A percentile compares a stretch with the other conserved stretches of the same genome.
phyloP scores from a whole-genome alignment of 2,113 vertebrate genomes.

The Myotis brandtii region DNA sequence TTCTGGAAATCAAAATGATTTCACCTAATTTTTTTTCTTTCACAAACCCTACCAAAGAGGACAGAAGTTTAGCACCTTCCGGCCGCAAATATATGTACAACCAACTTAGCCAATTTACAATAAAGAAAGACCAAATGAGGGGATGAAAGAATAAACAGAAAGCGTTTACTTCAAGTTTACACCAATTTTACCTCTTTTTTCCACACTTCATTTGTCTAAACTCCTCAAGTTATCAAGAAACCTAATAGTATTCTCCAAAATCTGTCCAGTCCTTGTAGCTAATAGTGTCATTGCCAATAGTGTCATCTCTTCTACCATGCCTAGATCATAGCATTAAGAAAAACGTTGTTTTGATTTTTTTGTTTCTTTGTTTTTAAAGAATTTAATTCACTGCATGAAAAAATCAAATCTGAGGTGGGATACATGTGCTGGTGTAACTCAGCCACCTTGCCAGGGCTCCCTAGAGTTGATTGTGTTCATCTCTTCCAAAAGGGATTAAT shows the following conservation, averaged over 20 bases:
- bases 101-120: background rate
- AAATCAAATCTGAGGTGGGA: background rate
- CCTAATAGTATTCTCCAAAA: background rate
- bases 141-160: background rate
- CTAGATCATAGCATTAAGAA: background rate
- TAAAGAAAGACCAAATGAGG: background rate
- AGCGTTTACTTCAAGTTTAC: background rate
- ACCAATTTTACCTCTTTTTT: background rate
- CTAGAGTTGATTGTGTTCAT: background rate
- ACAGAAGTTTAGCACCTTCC: background rate
- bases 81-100: background rate
- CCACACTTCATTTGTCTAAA: background rate
- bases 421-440: rapidly evolving
- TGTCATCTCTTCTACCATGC: background rate
- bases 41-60: background rate
- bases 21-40: background rate
- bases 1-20: background rate
- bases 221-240: background rate
- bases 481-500: background rate
- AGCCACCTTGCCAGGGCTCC: background rate
- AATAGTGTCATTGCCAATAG: background rate
- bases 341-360: background rate
- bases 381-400: conserved; percentile 11
- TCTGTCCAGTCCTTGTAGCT: background rate
- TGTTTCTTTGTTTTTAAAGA: background rate